phyloP scores from a whole-genome alignment of 2,797 vertebrate genomes.

The Characodon lateralis region DNA sequence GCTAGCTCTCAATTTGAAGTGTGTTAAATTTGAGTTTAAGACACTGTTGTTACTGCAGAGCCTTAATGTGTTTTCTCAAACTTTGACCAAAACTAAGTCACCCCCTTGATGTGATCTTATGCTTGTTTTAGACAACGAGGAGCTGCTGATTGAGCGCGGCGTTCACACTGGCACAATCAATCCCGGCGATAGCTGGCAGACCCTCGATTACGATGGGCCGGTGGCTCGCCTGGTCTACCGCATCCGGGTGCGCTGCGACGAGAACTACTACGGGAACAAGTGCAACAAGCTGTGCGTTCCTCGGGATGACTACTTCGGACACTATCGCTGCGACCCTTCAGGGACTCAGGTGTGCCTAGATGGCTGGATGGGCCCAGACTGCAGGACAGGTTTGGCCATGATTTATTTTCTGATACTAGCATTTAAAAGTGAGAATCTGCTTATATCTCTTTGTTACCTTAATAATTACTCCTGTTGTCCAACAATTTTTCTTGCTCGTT shows the following conservation, averaged over 20 bases:
- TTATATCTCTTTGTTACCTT: neutral
- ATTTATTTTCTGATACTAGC: neutral
- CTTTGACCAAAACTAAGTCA: neutral
- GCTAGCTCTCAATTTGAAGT: neutral
- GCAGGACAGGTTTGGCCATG: conserved; percentile 84
- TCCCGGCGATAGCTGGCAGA: conserved; percentile 91
- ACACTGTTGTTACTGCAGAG: neutral
- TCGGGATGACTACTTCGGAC: conserved; percentile 93
- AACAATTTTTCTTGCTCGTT: neutral
- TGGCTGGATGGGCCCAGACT: conserved; percentile 94
- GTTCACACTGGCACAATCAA: conserved; percentile 90
- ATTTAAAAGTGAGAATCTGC: no score
- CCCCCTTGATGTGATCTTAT: neutral
- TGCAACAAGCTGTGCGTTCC: conserved; percentile 96
- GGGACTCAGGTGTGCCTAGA: conserved; percentile 93
- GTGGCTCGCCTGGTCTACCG: conserved; percentile 88
- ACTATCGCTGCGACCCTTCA: conserved; percentile 91
- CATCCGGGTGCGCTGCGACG: conserved; percentile 89
- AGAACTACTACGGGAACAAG: conserved; percentile 92
- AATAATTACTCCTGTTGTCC: neutral
- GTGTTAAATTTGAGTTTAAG: no score
- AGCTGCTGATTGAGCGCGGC: conserved; percentile 89
- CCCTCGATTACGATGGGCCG: conserved; percentile 84
- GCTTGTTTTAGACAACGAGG: conserved; percentile 64
- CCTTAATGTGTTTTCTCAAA: neutral